phyloP scores from a whole-genome alignment of 2,797 vertebrate species.

The Sibirionetta formosa region DNA sequence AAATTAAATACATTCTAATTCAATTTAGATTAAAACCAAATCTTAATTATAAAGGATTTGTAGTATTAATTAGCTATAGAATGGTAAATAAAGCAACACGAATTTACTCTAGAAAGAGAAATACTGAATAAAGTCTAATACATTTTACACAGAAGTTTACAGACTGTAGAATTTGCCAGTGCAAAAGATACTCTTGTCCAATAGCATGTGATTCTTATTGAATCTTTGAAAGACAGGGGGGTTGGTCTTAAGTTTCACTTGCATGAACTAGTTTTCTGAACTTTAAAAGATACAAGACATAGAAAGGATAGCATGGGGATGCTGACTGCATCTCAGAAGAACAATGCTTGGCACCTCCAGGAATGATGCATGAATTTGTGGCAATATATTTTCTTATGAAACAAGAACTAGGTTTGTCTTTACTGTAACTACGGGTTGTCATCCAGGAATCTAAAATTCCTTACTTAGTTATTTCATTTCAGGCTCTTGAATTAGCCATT shows the following conservation, averaged over 20 bases:
- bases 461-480: neutral
- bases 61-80: constrained; percentile 26
- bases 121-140: neutral
- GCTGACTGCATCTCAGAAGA: neutral
- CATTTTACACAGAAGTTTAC: neutral
- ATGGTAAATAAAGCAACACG: neutral
- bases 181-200: neutral
- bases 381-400: neutral
- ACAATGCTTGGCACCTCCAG: neutral
- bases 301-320: neutral
- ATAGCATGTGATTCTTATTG: neutral
- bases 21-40: constrained; percentile 36
- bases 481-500: neutral
- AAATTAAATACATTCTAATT: constrained; percentile 35
- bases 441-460: neutral
- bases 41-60: constrained; percentile 31
- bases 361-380: neutral
- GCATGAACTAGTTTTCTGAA: neutral
- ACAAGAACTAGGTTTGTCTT: neutral
- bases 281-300: neutral
- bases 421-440: neutral
- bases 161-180: neutral
- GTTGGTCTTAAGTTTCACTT: neutral
- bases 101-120: neutral
- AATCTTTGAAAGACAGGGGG: neutral